Evolutionary conservation across 2,113 vertebrate genomes (phyloP).

Genomic region (Podocnemis expansa): DNA sequence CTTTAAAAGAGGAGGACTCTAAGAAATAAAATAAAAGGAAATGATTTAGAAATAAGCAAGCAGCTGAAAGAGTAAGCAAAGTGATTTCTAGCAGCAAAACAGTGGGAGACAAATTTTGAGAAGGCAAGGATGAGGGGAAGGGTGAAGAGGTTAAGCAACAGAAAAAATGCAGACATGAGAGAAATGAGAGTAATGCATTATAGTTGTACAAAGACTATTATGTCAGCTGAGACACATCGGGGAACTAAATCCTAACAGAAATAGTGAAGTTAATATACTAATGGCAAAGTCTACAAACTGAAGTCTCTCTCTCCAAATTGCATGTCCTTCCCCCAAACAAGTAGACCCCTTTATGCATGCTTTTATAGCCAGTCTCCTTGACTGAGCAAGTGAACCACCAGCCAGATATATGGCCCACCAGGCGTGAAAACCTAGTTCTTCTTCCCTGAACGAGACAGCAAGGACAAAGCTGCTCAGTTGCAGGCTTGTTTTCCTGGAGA

Average conservation of each 20-base stretch:
- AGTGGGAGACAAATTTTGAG: constrained; percentile 41
- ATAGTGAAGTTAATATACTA: neutral
- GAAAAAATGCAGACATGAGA: constrained; percentile 67
- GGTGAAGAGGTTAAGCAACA: constrained; percentile 67
- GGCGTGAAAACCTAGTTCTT: neutral
- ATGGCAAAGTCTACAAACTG: neutral
- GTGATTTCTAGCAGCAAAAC: constrained; percentile 37
- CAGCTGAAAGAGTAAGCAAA: constrained; percentile 63
- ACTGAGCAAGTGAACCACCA: fast-evolving
- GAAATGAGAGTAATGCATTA: constrained; percentile 46
- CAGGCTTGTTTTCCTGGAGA: neutral
- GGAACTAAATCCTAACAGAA: constrained; percentile 6
- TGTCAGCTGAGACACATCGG: constrained; percentile 57
- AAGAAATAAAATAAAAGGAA: constrained; percentile 58
- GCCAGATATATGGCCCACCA: neutral
- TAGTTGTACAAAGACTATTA: constrained; percentile 44
- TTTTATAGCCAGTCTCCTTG: fast-evolving
- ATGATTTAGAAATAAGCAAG: constrained; percentile 62
- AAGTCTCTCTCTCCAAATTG: constrained; percentile 25
- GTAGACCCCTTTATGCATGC: neutral
- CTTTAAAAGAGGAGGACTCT: constrained; percentile 27
- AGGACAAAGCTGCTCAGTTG: neutral
- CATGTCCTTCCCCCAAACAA: fast-evolving
- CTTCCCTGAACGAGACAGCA: neutral
- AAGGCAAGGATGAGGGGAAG: constrained; percentile 53